These are phyloP conservation scores for Cacoxenus indagator DNA, from an alignment of 2,888 invertebrate genomes.

Conservation along the genomic window DNA sequence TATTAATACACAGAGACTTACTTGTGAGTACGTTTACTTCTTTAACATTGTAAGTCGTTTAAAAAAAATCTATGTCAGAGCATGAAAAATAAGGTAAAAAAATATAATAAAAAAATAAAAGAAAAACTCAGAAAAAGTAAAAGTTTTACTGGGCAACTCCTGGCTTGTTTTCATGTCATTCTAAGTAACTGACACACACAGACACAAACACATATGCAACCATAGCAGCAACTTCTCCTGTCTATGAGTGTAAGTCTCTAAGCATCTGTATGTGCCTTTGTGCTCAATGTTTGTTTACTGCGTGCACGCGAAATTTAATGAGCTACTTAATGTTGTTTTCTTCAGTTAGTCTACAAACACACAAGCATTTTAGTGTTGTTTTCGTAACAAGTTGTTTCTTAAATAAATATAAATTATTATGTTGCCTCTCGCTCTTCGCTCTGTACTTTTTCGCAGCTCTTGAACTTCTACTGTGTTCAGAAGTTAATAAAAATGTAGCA, in stretches of 20 bases:
- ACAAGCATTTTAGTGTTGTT: slow-evolving; percentile 11
- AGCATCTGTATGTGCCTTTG: slow-evolving; percentile 17
- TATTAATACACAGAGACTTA: neutral
- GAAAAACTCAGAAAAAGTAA: neutral
- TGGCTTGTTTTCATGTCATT: neutral
- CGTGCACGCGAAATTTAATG: slow-evolving; percentile 51
- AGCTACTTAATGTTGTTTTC: slow-evolving; percentile 57
- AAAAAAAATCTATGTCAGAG: neutral
- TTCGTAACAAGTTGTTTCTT: slow-evolving; percentile 58
- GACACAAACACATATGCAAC: neutral
- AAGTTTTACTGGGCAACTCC: slow-evolving; percentile 7
- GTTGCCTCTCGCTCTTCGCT: slow-evolving; percentile 22
- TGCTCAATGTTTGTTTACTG: slow-evolving; percentile 23
- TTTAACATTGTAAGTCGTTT: neutral
- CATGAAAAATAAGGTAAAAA: no score
- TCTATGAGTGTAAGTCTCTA: slow-evolving; percentile 23
- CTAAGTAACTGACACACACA: neutral
- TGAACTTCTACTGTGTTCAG: neutral
- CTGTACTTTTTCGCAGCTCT: neutral
- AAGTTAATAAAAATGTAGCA: neutral
- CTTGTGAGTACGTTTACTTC: slow-evolving; percentile 5
- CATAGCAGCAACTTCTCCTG: neutral
- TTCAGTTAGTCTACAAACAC: slow-evolving; percentile 32
- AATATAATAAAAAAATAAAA: slow-evolving; percentile 4
- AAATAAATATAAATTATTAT: slow-evolving; percentile 62